Conservation (phyloP, 2,113 vertebrate genomes). For the Microtus montanus region DNA sequence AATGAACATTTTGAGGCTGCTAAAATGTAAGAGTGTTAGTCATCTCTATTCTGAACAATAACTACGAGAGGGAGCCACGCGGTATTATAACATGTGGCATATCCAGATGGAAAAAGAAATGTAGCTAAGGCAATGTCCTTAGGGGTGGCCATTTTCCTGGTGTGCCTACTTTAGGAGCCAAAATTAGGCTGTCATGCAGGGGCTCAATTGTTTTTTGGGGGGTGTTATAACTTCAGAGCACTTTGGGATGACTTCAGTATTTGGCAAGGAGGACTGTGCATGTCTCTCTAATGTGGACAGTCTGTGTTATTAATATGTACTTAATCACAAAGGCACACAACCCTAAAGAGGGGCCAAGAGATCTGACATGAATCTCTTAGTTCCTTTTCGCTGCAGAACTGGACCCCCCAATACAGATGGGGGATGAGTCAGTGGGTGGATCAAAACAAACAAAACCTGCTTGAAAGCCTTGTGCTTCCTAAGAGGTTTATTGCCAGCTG, state of each 20-base stretch:
- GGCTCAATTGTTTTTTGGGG: background rate
- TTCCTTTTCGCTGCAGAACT: background rate
- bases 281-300: accelerated
- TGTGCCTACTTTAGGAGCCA: background rate
- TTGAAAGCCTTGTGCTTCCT: accelerated
- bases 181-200: background rate
- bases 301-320: accelerated
- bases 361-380: background rate
- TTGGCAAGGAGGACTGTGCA: background rate
- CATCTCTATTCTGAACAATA: background rate
- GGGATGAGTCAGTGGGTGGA: too few relatives aligned
- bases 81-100: background rate
- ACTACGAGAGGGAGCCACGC: accelerated
- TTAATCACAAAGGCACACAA: background rate
- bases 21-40: background rate
- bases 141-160: background rate
- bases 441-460: background rate
- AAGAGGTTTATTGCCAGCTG: accelerated
- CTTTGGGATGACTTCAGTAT: background rate
- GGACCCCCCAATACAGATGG: background rate
- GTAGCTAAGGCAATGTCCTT: background rate
- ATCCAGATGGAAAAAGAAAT: background rate
- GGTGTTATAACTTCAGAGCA: background rate
- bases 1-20: background rate
- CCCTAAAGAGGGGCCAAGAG: accelerated